These are phyloP conservation scores for Nebria salina DNA, from an alignment of 2,888 invertebrate genomes.

Conservation along the genomic window DNA sequence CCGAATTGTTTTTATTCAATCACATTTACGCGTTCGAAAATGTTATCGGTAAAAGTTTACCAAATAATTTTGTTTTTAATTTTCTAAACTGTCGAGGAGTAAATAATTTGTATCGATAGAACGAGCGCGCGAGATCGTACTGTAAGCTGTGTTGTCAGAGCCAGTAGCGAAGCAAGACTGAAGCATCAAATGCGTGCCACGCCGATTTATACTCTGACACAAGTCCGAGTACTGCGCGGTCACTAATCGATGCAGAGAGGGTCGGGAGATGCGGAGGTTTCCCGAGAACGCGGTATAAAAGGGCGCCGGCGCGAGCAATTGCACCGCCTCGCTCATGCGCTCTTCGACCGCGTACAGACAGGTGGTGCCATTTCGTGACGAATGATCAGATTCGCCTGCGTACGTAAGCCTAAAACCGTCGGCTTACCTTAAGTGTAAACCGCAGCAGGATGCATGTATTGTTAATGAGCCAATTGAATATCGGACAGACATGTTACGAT, in stretches of 20 bases:
- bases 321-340: slow-evolving; percentile 61
- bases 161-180: slow-evolving; percentile 9
- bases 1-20: not conserved
- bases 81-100: not conserved
- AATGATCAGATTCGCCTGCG: slow-evolving; percentile 23
- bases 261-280: slow-evolving; percentile 54
- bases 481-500: slow-evolving; percentile 9
- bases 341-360: slow-evolving; percentile 53
- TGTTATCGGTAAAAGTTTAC: not conserved
- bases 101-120: not conserved
- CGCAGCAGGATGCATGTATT: slow-evolving; percentile 19
- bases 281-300: slow-evolving; percentile 53
- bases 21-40: not conserved
- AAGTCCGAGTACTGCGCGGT: slow-evolving; percentile 59
- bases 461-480: slow-evolving; percentile 10
- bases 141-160: not conserved
- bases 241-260: slow-evolving; percentile 64
- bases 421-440: slow-evolving; percentile 16
- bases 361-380: slow-evolving; percentile 24
- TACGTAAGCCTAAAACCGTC: slow-evolving; percentile 21
- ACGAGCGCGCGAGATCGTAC: not conserved
- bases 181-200: slow-evolving; percentile 17
- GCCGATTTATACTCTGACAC: slow-evolving; percentile 24
- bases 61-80: not conserved
- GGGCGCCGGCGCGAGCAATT: slow-evolving; percentile 65